Base-by-base conservation (phyloP, 1,140 invertebrate species). In the Venustaconcha ellipsiformis region DNA sequence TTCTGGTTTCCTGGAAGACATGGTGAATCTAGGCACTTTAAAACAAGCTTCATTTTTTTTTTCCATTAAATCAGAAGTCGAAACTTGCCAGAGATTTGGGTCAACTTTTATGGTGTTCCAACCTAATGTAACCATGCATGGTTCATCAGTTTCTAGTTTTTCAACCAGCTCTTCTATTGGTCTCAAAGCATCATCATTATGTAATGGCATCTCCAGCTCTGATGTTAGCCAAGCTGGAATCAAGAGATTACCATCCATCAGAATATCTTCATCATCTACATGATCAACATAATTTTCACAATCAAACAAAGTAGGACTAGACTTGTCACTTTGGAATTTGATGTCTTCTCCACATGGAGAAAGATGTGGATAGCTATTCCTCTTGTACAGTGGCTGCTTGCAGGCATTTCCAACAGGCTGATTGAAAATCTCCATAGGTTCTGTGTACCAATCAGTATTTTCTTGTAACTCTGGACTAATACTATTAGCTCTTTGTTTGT, bases 371-470 rank as follows among this genome's bases (percentile, higher is more conserved):
- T 80, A 78, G 59, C 82, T 84, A 63, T 82, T 77, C 60, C 83
- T 57, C 66, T 84, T 83, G 70, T 84, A 84, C 11, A 84, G 57
- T 26, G 78, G 70, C 18, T 80, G 77, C 68, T 80, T 74, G 5
- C 70, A 79, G 15, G 67, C 55, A 23, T 57, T 80, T 60, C 68
- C 37, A 57, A 75, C 78, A 26, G 72, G 70, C 37, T 69, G 72
- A 68, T 82, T 80, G 26, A 84, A 75, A 14, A 72, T 76, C 67
- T 81, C 80, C 60, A 85, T 75, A 18, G 82, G 84, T 37, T 84
- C 76, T 37, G 81, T 82, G 69, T 85, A 85, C 84, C 84, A 85
- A 57, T 75, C 78, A 58, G 81, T 78, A 74, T 85, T 78, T 70
- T 85, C 84, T 56, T 82, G 78, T 4, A 85, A 74, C 57, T 84